Base-by-base conservation (phyloP, 2,888 invertebrate species). In the Malthinus flaveolus region DNA sequence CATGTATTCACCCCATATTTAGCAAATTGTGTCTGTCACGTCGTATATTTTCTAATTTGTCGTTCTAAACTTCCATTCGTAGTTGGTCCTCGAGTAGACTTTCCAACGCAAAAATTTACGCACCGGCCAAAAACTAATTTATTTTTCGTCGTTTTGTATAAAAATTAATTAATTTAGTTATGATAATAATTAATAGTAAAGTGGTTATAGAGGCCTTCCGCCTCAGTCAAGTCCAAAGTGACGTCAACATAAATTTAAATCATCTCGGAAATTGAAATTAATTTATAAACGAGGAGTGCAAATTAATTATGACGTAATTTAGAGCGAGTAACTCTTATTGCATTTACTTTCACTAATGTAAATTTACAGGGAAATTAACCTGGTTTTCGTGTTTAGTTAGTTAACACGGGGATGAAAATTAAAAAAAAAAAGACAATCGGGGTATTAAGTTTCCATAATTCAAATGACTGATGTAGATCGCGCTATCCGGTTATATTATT, bases 1-100 rank as follows among this genome's bases (percentile, higher is more conserved):
- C 74, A 75, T 75, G 69, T 75, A 75, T 75, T 73, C 75, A 74
- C 72, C 71, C 74, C 68, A 67, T 72, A 75, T 74, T 72, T 71
- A 69, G 71, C 71, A 76, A 76, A 76, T 76, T 76, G 75, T 73
- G 68, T 67, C 71, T 71, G 73, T 72, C 73, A 71, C 67, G 64
- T 68, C 69, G 66, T 68, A 71, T 71, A 70, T 71, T 67, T 59
- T 56, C 69, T 68, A 73, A 75, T 75, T 75, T 74, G 74, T 75
- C 75, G 73, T 74, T 65, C 68, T 68, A 55, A 59, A 56, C 56
- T 55, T 60, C 46, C 50, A 49, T 49, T 51, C 50, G 60, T 47
- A 63, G 63, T 62, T 42, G 13, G 39, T 12, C 2, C 23, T 23
- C 23, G 23, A 23, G 23, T 2, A 23, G 5, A 23, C 23, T 23